Evolutionary conservation across 2,113 vertebrate species (phyloP).

Genomic region (Platichthys stellatus): DNA sequence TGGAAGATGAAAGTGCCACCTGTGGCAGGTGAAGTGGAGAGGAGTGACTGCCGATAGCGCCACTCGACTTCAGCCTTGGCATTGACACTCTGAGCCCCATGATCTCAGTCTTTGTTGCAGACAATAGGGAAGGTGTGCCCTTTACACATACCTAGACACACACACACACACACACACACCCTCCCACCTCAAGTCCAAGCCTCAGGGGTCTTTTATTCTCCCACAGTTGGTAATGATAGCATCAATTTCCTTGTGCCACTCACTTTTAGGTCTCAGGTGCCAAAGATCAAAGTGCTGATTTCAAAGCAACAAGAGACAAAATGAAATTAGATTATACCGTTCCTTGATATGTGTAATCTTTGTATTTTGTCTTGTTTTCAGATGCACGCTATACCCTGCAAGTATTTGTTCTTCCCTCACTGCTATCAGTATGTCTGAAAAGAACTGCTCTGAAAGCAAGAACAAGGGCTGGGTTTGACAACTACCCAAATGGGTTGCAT

Average conservation of each 20-base stretch:
- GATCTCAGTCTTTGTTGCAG: slow-evolving; percentile 27
- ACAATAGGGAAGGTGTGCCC: slow-evolving; percentile 29
- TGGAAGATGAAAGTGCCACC: slow-evolving; percentile 78
- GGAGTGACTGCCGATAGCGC: slow-evolving; percentile 47
- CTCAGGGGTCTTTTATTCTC: slow-evolving; percentile 31
- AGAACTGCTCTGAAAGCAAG: too few relatives aligned
- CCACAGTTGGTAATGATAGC: slow-evolving; percentile 43
- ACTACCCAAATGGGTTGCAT: too few relatives aligned
- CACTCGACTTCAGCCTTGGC: slow-evolving; percentile 57
- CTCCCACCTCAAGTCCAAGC: neutral
- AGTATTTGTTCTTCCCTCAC: too few relatives aligned
- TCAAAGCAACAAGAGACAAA: slow-evolving; percentile 24
- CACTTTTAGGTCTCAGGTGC: slow-evolving; percentile 65
- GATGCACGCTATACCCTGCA: neutral
- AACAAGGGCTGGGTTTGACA: too few relatives aligned
- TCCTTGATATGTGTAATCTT: slow-evolving; percentile 26
- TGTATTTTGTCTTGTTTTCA: slow-evolving; percentile 18
- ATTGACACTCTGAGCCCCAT: slow-evolving; percentile 38
- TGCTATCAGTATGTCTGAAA: too few relatives aligned
- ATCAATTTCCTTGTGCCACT: slow-evolving; percentile 47
- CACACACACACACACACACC: slow-evolving; percentile 12
- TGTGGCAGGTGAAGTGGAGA: slow-evolving; percentile 77
- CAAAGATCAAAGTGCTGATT: slow-evolving; percentile 70
- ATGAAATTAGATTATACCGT: slow-evolving; percentile 50
- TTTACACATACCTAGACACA: slow-evolving; percentile 4